Percentiles rank a stretch among this genome's conserved stretches.
These are phyloP conservation scores for Atherinomorus stipes DNA, from an alignment of 2,113 vertebrate genomes.

Conservation along the genomic window DNA sequence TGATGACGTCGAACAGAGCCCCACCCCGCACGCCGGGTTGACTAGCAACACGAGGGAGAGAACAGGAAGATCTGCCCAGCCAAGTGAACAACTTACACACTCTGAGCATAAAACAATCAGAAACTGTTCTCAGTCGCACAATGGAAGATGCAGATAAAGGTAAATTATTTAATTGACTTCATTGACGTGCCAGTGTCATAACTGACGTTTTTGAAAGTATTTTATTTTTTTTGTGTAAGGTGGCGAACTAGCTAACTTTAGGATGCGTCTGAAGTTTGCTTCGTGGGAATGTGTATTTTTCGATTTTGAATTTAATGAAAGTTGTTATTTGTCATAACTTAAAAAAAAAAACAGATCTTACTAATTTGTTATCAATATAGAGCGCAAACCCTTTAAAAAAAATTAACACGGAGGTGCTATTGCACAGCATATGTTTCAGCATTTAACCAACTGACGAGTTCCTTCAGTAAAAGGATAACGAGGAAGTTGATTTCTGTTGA, in stretches of 20 bases:
- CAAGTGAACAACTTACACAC: constrained; percentile 50
- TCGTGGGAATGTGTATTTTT: constrained; percentile 58
- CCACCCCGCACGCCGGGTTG: constrained; percentile 74
- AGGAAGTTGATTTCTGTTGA: constrained; percentile 13
- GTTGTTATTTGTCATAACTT: not conserved
- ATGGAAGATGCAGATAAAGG: constrained; percentile 82
- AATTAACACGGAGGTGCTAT: constrained; percentile 36
- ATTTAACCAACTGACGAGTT: not conserved
- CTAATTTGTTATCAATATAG: rapidly evolving
- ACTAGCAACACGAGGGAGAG: constrained; percentile 70
- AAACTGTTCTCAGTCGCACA: constrained; percentile 25
- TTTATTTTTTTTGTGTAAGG: constrained; percentile 48
- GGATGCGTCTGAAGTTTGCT: not conserved
- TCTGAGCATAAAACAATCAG: constrained; percentile 22
- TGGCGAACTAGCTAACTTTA: constrained; percentile 65
- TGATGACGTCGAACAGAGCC: constrained; percentile 71
- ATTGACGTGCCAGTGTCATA: not conserved
- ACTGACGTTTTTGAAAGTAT: not conserved
- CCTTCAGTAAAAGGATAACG: not conserved
- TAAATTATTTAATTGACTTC: constrained; percentile 37
- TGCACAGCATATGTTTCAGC: constrained; percentile 2
- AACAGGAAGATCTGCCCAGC: constrained; percentile 62
- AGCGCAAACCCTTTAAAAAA: not conserved
- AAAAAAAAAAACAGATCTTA: not conserved
- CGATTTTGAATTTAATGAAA: not conserved